Conservation (phyloP, 1,140 invertebrate genomes). For the Phenacoccus solenopsis region DNA sequence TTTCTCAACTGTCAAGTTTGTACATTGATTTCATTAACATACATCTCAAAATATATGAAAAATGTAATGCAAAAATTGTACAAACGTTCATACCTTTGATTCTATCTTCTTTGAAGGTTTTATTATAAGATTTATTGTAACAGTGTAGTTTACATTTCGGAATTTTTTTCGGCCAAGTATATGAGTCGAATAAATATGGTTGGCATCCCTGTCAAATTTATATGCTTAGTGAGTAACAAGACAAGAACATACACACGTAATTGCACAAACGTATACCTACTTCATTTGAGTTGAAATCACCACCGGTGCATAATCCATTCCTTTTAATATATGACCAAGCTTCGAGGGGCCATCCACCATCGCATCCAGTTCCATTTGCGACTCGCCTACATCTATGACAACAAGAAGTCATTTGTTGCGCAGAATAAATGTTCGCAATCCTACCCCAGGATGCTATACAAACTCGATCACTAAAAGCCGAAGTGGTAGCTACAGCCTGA, state of each 20-base stretch:
- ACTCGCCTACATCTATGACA: not conserved
- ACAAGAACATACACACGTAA: too few relatives aligned
- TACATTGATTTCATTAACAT: too few relatives aligned
- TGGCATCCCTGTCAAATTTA: not conserved
- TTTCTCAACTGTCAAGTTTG: too few relatives aligned
- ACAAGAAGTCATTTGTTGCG: slow-evolving; percentile 4
- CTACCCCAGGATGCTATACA: slow-evolving; percentile 48
- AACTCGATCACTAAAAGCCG: slow-evolving; percentile 52
- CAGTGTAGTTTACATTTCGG: slow-evolving; percentile 17
- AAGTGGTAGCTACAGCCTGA: slow-evolving; percentile 24
- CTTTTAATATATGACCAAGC: not conserved
- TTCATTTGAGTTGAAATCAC: slow-evolving; percentile 8
- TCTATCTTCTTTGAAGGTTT: not conserved
- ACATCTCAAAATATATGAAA: too few relatives aligned
- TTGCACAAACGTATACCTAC: slow-evolving; percentile 33
- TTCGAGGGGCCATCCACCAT: not conserved
- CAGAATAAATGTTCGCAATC: slow-evolving; percentile 34
- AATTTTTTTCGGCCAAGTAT: not conserved
- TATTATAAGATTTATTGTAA: slow-evolving; percentile 8
- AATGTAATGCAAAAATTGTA: too few relatives aligned
- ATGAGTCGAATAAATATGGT: not conserved
- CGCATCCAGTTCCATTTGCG: not conserved
- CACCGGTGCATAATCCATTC: slow-evolving; percentile 11
- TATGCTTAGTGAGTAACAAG: too few relatives aligned
- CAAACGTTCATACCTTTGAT: slow-evolving; percentile 14